These are phyloP conservation scores for Rhagoletis zephyria DNA, from an alignment of 1,140 invertebrate genomes.

Conservation along the genomic window DNA sequence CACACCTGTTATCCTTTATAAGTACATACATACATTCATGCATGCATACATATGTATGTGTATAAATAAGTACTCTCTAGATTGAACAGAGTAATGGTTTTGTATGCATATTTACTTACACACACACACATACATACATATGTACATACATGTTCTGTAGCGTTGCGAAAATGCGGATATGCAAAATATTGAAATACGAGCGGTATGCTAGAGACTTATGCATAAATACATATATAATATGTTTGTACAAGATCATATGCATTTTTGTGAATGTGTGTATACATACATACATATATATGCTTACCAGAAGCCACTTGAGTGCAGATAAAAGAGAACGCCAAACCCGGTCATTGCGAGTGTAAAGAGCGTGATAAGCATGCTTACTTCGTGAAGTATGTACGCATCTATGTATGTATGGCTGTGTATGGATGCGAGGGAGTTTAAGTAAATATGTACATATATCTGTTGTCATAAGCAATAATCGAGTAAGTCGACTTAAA, in stretches of 20 bases:
- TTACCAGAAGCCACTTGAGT: background rate
- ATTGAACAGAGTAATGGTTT: background rate
- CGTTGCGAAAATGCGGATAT: background rate
- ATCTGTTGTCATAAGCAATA: no score
- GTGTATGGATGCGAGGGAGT: no score
- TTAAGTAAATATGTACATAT: no score
- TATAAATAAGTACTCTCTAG: background rate
- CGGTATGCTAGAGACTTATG: background rate
- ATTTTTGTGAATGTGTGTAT: background rate
- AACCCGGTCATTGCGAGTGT: background rate
- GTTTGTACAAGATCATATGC: background rate
- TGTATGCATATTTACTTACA: background rate
- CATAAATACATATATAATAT: background rate
- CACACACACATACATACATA: background rate
- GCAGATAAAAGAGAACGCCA: background rate
- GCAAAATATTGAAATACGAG: constrained; percentile 16
- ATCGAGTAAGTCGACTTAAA: no score
- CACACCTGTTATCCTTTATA: background rate
- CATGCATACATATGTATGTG: no score
- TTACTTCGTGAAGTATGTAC: no score
- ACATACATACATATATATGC: background rate
- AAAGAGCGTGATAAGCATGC: background rate
- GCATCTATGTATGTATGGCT: no score
- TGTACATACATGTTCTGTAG: background rate
- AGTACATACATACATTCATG: background rate